Evolutionary conservation across 2,888 invertebrate species (phyloP), one percentile per base, ranked within the genome.

Genomic region (Craniophora ligustri): DNA sequence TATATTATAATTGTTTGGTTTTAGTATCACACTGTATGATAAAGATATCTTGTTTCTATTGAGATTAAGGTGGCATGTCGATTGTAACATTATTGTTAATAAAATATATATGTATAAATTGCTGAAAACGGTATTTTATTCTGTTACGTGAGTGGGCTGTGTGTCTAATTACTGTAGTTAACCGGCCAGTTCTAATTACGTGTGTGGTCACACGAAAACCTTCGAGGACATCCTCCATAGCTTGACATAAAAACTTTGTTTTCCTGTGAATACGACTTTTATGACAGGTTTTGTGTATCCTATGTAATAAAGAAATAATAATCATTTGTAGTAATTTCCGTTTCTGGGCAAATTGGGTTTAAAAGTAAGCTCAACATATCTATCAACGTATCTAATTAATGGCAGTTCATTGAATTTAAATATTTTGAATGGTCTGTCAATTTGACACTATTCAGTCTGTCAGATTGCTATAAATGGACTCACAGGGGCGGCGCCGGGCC

Each of bases 101-200:
- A 91, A 91, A 92, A 90, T 92, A 89, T 92, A 91, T 92, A 92
- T 91, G 89, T 92, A 92, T 92, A 92, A 92, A 92, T 90, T 88
- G 89, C 86, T 83, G 81, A 81, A 59, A 49, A 38, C 19, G 71
- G 78, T 79, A 84, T 82, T 26, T 80, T 78, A 78, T 81, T 75
- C 26, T 39, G 13, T 40, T 34, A 14, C 30, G 31, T 26, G 10
- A 19, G n/a, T 16, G 13, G 13, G 32, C 11, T 35, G 11, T 35
- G 11, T 14, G 11, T 31, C 41, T 60, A 47, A 40, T 60, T 40
- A 30, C 26, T 7, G 19, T 31, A 31, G 23, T 39, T 58, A 39
- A 28, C 21, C 11, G 3, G 1, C 13, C 11, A 4, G 23, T 14
- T 51, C 34, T 51, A 59, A 59, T 61, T 44, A 44, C 15, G 30